Evolutionary conservation across 2,797 vertebrate species (phyloP).

Genomic region (Tadarida brasiliensis): DNA sequence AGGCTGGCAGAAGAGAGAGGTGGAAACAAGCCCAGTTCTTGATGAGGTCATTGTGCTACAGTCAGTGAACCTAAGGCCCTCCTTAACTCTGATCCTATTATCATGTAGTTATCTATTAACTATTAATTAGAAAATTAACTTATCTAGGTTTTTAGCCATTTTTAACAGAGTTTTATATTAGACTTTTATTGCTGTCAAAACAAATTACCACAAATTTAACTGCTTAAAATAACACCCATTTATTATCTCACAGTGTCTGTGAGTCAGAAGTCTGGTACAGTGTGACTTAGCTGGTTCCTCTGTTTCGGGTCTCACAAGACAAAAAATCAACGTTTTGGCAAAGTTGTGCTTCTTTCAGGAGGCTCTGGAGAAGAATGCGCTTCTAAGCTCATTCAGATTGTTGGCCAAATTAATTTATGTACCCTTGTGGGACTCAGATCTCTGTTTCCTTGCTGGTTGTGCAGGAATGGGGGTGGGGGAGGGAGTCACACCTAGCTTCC

Average conservation of each 20-base stretch:
- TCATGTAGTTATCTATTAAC: not conserved
- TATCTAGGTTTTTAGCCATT: not conserved
- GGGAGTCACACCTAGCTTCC: not conserved
- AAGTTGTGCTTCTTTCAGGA: not conserved
- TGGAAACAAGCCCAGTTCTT: not conserved
- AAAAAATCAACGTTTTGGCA: not conserved
- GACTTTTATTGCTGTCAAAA: not conserved
- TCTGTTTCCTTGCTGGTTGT: not conserved
- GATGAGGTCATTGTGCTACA: not conserved
- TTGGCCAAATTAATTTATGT: not conserved
- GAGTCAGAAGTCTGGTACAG: not conserved
- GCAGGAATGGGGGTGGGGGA: not conserved
- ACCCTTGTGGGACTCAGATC: not conserved
- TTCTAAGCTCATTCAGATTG: not conserved
- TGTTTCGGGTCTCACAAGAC: not conserved
- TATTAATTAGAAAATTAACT: conserved; percentile 24
- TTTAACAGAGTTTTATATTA: conserved; percentile 28
- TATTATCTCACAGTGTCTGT: not conserved
- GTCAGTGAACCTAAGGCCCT: not conserved
- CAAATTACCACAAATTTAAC: not conserved
- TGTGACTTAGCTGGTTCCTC: not conserved
- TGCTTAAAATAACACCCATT: not conserved
- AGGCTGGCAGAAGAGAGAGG: not conserved
- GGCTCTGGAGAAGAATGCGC: not conserved
- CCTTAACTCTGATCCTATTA: not conserved